Evolutionary conservation across 2,113 vertebrate species (phyloP).

Genomic region (Sceloporus undulatus): DNA sequence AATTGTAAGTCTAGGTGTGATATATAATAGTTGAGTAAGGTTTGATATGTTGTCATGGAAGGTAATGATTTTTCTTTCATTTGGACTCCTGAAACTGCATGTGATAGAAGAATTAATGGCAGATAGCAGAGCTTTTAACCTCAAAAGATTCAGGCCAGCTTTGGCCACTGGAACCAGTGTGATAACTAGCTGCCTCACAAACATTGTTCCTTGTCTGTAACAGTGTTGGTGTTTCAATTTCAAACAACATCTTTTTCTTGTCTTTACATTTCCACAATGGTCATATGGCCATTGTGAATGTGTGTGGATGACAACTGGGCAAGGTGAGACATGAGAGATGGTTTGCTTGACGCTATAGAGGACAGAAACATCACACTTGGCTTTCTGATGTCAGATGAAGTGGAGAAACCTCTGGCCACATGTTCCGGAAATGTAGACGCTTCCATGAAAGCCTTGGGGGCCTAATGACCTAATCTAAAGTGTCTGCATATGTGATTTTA

Average conservation of each 20-base stretch:
- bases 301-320: neutral
- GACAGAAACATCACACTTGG: neutral
- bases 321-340: neutral
- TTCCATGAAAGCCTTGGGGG: neutral
- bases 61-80: neutral
- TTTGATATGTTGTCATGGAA: too few relatives aligned
- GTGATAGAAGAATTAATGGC: neutral
- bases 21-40: neutral
- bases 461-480: too few relatives aligned
- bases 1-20: too few relatives aligned
- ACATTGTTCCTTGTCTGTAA: neutral
- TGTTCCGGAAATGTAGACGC: neutral
- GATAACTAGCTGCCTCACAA: neutral
- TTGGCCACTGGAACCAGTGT: neutral
- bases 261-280: neutral
- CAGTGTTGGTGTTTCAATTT: neutral
- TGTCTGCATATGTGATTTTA: neutral
- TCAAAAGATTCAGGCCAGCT: neutral
- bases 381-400: too few relatives aligned
- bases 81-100: neutral
- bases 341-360: neutral
- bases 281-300: neutral
- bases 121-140: constrained; percentile 15
- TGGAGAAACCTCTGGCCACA: too few relatives aligned
- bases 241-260: neutral